Conservation (phyloP, 2,113 vertebrate genomes). For the Crotalus tigris region DNA sequence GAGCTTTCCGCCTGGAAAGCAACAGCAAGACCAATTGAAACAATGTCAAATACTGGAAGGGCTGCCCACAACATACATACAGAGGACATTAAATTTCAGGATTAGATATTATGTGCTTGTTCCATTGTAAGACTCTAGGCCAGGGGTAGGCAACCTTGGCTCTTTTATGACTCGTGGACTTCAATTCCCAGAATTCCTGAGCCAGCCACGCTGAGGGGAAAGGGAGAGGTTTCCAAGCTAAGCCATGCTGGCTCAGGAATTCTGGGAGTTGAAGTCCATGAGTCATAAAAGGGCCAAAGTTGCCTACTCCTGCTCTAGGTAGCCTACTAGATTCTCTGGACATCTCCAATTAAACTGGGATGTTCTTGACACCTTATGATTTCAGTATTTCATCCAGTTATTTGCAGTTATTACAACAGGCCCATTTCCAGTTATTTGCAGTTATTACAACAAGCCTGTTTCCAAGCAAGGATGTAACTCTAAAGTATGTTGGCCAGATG, state of each 20-base stretch:
- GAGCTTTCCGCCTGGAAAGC: neutral
- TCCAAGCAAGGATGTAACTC: neutral
- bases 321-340: neutral
- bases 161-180: no score
- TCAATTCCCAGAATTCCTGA: no score
- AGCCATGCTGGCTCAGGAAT: no score
- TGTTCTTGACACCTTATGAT: neutral
- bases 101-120: neutral
- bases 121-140: neutral
- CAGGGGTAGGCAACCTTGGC: no score
- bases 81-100: neutral
- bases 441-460: neutral
- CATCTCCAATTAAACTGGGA: neutral
- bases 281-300: no score
- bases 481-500: neutral
- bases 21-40: neutral
- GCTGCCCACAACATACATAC: neutral
- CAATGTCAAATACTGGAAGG: neutral
- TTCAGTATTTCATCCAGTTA: neutral
- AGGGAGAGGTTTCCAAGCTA: no score
- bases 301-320: neutral
- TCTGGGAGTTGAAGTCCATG: no score
- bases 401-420: neutral
- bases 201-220: no score
- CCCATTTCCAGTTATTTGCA: neutral